A percentile compares a stretch with the other conserved stretches of the same genome.
Evolutionary conservation across 2,888 invertebrate species (phyloP).

Genomic region (Chamaedrilus cognettii): DNA sequence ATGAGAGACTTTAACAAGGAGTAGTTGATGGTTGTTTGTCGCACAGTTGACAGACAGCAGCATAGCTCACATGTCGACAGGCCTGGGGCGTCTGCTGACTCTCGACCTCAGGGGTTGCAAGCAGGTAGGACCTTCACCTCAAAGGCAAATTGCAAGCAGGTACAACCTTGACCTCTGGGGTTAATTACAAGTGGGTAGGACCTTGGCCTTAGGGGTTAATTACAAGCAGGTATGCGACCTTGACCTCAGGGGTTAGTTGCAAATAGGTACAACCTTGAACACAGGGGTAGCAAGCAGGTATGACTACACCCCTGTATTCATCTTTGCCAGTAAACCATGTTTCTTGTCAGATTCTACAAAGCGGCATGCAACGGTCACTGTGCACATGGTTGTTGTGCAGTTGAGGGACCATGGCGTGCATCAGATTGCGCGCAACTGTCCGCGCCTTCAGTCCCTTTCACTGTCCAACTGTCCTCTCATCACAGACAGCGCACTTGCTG

Average conservation of each 20-base stretch:
- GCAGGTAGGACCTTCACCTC: conserved; percentile 40
- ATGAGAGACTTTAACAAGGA: no score
- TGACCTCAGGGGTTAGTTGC: no score
- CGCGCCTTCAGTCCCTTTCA: conserved; percentile 45
- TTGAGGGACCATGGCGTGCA: conserved; percentile 42
- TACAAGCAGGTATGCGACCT: neutral
- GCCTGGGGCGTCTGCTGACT: conserved; percentile 46
- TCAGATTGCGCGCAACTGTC: conserved; percentile 51
- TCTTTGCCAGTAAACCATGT: no score
- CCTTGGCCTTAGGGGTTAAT: neutral
- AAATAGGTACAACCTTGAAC: no score
- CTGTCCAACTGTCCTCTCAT: conserved; percentile 54
- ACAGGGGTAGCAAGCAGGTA: no score
- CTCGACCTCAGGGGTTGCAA: conserved; percentile 55
- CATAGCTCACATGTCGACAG: conserved; percentile 47
- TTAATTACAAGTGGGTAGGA: no score
- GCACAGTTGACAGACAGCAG: conserved; percentile 52
- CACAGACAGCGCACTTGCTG: conserved; percentile 49
- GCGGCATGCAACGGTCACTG: no score
- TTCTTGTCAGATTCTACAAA: no score
- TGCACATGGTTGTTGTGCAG: no score
- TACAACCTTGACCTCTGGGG: no score
- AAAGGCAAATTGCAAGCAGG: no score
- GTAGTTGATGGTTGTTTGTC: conserved; percentile 7
- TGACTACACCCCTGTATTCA: no score